A percentile compares a stretch with the other conserved stretches of the same genome.
These are phyloP conservation scores for Drosophila ambigua DNA, from an alignment of 1,140 invertebrate genomes.

Conservation along the genomic window DNA sequence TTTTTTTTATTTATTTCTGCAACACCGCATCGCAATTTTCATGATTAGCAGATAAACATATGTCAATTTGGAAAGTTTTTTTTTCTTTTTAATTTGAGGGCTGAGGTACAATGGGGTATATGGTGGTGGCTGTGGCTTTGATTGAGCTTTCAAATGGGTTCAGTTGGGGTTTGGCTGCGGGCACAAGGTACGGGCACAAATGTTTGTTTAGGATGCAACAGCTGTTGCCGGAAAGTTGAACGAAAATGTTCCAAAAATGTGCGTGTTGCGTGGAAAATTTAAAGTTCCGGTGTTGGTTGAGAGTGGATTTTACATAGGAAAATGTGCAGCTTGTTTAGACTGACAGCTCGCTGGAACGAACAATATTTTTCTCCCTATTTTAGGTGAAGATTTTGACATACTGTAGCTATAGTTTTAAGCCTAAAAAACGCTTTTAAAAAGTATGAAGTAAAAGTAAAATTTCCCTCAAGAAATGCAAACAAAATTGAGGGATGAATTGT, in stretches of 20 bases:
- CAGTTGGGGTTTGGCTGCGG: not conserved
- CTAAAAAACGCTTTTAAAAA: no score
- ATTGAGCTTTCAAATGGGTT: conserved; percentile 35
- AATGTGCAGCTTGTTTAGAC: no score
- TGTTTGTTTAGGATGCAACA: conserved; percentile 49
- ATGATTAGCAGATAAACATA: conserved; percentile 63
- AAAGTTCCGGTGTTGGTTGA: no score
- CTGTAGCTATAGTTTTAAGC: no score
- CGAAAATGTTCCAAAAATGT: conserved; percentile 10
- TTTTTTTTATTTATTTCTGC: not conserved
- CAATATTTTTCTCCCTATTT: no score
- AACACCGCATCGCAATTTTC: conserved; percentile 46
- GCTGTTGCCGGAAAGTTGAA: conserved; percentile 19
- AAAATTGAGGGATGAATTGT: no score
- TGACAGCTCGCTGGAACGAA: no score
- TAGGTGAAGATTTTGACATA: no score
- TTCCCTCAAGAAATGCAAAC: no score
- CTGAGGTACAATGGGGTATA: no score
- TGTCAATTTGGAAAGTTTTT: conserved; percentile 23
- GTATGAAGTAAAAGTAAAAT: no score
- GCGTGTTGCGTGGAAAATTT: not conserved
- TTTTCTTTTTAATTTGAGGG: not conserved
- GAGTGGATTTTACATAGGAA: no score
- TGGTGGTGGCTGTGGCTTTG: conserved; percentile 11
- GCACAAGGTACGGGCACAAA: not conserved